Percentiles rank a stretch among this genome's conserved stretches.
Conservation (phyloP, 2,888 invertebrate species). For the Leptopterna dolabrata region DNA sequence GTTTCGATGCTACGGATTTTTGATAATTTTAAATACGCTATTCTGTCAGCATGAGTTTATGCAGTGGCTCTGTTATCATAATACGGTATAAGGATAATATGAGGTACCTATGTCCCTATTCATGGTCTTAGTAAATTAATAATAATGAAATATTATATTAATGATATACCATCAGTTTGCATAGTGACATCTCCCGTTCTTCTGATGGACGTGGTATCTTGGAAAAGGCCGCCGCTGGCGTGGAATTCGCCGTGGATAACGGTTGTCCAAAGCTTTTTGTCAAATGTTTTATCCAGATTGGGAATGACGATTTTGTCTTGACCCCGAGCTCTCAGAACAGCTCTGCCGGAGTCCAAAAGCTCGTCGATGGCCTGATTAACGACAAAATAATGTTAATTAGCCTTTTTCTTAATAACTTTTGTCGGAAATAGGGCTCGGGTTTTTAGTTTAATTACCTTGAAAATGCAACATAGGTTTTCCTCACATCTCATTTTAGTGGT, state of each 20-base stretch:
- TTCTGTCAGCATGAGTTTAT: no score
- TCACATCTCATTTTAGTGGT: no score
- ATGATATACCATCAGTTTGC: conserved; percentile 51
- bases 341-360: conserved; percentile 52
- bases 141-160: no score
- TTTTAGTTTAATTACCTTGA: neutral
- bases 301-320: conserved; percentile 53
- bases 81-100: no score
- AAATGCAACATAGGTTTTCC: neutral
- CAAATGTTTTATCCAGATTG: conserved; percentile 51
- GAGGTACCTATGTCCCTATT: no score
- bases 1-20: no score
- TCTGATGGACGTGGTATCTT: conserved; percentile 52
- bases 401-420: neutral
- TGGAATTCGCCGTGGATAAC: conserved; percentile 53
- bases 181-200: conserved; percentile 58
- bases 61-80: no score
- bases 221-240: conserved; percentile 50
- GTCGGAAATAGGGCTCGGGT: neutral
- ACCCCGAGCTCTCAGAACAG: conserved; percentile 36
- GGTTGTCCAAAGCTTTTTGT: conserved; percentile 51
- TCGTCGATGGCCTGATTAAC: conserved; percentile 63
- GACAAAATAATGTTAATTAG: neutral
- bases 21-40: no score
- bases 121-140: no score